phyloP scores from a whole-genome alignment of 1,140 invertebrate species.

The Drosophila quadrilineata region DNA sequence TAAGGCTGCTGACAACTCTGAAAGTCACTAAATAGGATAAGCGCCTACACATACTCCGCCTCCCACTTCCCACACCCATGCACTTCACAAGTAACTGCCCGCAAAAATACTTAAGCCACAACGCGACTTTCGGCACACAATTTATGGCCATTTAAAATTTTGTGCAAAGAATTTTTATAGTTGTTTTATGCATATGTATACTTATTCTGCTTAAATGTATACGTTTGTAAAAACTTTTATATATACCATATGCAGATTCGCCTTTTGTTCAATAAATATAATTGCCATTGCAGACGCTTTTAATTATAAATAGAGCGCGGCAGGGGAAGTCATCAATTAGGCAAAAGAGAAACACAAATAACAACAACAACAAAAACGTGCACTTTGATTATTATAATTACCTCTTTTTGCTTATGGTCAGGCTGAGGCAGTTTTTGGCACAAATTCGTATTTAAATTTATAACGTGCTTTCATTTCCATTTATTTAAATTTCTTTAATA shows the following conservation, averaged over 20 bases:
- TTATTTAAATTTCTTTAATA: too few species aligned
- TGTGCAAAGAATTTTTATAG: constrained; percentile 59
- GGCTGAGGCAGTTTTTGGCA: constrained; percentile 47
- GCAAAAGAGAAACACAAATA: constrained; percentile 24
- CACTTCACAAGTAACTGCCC: constrained; percentile 3
- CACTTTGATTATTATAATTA: constrained; percentile 61
- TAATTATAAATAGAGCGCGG: constrained; percentile 64
- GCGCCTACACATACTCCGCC: constrained; percentile 16
- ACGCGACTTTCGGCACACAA: constrained; percentile 41
- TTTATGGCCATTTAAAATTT: constrained; percentile 57
- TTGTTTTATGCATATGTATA: constrained; percentile 35
- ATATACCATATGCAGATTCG: constrained; percentile 26
- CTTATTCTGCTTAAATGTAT: constrained; percentile 6
- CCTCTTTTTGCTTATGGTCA: constrained; percentile 21
- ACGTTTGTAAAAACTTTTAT: background rate
- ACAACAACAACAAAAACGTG: constrained; percentile 12
- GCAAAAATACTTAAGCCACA: constrained; percentile 39
- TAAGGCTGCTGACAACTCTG: constrained; percentile 46
- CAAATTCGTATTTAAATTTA: constrained; percentile 61
- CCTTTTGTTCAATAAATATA: constrained; percentile 68
- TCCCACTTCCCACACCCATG: background rate
- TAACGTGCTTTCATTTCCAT: constrained; percentile 47
- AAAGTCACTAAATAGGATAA: constrained; percentile 46
- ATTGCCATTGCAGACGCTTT: constrained; percentile 61
- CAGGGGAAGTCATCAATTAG: constrained; percentile 74